These are phyloP conservation scores for Bombylius major DNA, from an alignment of 2,888 invertebrate species.

Conservation along the genomic window DNA sequence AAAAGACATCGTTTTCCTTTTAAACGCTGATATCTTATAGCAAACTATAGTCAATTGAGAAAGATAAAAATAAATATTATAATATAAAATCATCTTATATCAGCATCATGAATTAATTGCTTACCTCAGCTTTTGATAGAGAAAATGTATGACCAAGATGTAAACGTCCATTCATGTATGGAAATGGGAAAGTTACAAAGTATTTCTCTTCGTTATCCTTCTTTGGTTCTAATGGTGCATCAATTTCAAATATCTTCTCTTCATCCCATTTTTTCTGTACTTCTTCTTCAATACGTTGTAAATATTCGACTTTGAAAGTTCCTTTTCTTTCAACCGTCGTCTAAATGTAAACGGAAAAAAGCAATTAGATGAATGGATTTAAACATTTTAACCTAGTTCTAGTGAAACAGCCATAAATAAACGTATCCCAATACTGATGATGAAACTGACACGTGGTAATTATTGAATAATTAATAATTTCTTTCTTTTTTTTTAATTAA, in stretches of 20 bases:
- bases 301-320: slow-evolving; percentile 89
- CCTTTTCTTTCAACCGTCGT: slow-evolving; percentile 59
- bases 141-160: slow-evolving; percentile 98
- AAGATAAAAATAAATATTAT: neutral
- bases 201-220: slow-evolving; percentile 64
- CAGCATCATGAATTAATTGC: slow-evolving; percentile 9
- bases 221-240: slow-evolving; percentile 55
- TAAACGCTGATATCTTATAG: slow-evolving; percentile 79
- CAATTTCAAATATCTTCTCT: slow-evolving; percentile 65
- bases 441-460: too few species aligned
- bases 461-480: too few species aligned
- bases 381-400: too few species aligned
- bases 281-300: slow-evolving; percentile 76
- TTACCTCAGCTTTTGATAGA: slow-evolving; percentile 89
- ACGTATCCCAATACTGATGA: too few species aligned
- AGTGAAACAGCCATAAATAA: too few species aligned
- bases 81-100: neutral
- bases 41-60: slow-evolving; percentile 48
- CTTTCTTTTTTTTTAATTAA: too few species aligned
- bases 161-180: slow-evolving; percentile 97
- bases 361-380: neutral
- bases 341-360: slow-evolving; percentile 1
- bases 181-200: slow-evolving; percentile 91
- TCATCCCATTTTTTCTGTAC: slow-evolving; percentile 79
- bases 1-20: slow-evolving; percentile 85